Evolutionary conservation across 2,888 invertebrate genomes (phyloP).

Genomic region (Mesorhabditis belari): DNA sequence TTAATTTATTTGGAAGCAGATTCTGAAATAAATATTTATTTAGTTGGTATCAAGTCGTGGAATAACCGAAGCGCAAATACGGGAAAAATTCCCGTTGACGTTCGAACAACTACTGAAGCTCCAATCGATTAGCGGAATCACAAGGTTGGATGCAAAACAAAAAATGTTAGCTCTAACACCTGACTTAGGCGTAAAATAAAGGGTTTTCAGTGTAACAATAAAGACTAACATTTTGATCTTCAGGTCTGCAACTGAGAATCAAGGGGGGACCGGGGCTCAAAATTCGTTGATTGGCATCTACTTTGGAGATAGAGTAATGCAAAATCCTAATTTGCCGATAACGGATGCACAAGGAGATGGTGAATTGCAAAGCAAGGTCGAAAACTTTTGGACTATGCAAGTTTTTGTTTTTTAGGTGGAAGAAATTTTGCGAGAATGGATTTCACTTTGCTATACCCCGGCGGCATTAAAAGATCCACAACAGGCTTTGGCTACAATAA

Average conservation of each 20-base stretch:
- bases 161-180: no score
- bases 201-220: no score
- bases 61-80: not conserved
- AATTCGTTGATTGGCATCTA: no score
- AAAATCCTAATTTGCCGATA: no score
- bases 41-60: not conserved
- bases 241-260: no score
- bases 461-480: constrained; percentile 42
- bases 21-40: no score
- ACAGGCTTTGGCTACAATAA: constrained; percentile 85
- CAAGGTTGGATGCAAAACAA: no score
- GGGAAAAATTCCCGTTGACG: constrained; percentile 19
- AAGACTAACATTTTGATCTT: not conserved
- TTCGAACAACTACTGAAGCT: constrained; percentile 29
- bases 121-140: constrained; percentile 1
- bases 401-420: constrained; percentile 68
- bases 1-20: not conserved
- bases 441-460: constrained; percentile 73
- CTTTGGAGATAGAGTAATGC: no score
- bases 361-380: constrained; percentile 7
- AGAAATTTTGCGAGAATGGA: constrained; percentile 87
- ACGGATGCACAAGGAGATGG: not conserved
- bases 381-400: not conserved
- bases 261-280: no score
- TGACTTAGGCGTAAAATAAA: no score